Conservation (phyloP, 2,113 vertebrate species). For the Marmota monax region DNA sequence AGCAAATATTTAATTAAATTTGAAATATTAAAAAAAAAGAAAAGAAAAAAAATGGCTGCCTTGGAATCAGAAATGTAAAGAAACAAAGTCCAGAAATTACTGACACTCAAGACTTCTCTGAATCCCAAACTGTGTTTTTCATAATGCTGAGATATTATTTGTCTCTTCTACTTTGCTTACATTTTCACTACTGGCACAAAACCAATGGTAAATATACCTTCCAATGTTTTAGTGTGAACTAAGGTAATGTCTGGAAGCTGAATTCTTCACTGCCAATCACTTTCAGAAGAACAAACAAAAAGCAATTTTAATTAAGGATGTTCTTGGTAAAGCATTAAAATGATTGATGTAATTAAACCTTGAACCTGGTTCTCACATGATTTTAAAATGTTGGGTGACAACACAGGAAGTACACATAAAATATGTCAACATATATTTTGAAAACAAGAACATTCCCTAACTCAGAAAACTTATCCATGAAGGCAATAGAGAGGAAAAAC, state of each 20-base stretch:
- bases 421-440: neutral
- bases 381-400: neutral
- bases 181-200: neutral
- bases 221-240: neutral
- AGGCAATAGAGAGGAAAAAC: neutral
- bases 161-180: neutral
- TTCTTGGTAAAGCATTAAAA: neutral
- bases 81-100: neutral
- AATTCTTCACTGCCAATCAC: neutral
- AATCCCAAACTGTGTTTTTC: neutral
- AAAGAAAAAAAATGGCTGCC: neutral
- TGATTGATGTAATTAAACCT: neutral
- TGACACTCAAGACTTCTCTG: neutral
- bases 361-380: neutral
- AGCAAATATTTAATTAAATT: slow-evolving; percentile 56
- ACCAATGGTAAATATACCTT: neutral
- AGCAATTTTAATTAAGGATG: neutral
- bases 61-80: neutral
- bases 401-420: neutral
- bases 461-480: neutral
- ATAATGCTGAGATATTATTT: neutral
- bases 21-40: neutral
- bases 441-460: neutral
- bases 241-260: neutral
- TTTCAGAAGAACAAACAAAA: neutral